Evolutionary conservation across 2,888 invertebrate genomes (phyloP), one percentile per base, ranked within the genome.

Genomic region (Ornithoptera alexandrae): DNA sequence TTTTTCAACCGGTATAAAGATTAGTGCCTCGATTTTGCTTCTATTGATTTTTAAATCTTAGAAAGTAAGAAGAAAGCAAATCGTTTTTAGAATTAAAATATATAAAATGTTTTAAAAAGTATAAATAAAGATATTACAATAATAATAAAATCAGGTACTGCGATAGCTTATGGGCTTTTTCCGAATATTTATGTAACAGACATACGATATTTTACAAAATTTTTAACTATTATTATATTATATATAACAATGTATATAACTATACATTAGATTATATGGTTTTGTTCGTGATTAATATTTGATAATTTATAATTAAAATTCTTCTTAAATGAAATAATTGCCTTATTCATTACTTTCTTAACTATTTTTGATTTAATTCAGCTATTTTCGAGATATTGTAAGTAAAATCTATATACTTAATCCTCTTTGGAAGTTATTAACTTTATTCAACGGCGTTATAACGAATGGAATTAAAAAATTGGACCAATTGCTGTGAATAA

Each of bases 401-500:
- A 50, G 17, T 50, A 50, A 50, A 15, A 2, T 50, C 2, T 17
- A 50, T 46, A 5, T 50, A 50, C 15, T 50, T 50, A 15, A 50
- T 50, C 18, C 18, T 50, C 50, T 50, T 18, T 50, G 18, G 10
- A 50, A 17, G 5, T 50, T 50, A 15, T 50, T 50, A 20, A 57
- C 57, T 57, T 15, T 57, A 57, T 20, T 57, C 57, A 20, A 20
- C 10, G 20, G n/a, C 2, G 50, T 57, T 46, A 59, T 46, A 59
- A n/a, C 22, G 62, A 22, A 62, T 30, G 53, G 53, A 53, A 50
- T 63, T 63, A 63, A 30, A 63, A 63, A 63, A 63, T 63, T 63
- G 63, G 63, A 63, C 46, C 53, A 63, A 63, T 63, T 63, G 53
- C 53, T 53, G 30, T 18, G 63, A 63, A 63, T 62, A 63, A 63